Evolutionary conservation across 1,140 invertebrate species (phyloP), one percentile per base, ranked within the genome.

Genomic region (Uloborus diversus): DNA sequence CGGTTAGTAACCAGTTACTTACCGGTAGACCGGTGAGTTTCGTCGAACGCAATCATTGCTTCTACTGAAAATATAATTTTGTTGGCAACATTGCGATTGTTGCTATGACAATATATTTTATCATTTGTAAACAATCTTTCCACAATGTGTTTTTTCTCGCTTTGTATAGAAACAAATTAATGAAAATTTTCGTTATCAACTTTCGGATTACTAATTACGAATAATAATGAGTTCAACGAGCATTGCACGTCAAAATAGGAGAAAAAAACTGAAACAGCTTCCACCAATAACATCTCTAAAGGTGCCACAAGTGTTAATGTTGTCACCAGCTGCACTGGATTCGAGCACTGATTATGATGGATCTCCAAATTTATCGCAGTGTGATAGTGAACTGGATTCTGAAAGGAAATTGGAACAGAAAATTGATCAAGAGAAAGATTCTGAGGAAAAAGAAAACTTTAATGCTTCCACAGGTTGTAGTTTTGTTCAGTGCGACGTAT

Each of bases 161-260:
- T n/a, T n/a, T n/a, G n/a, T n/a, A n/a, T n/a, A n/a, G n/a, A n/a
- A n/a, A n/a, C n/a, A n/a, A n/a, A n/a, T n/a, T n/a, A n/a, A n/a
- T n/a, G n/a, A n/a, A n/a, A n/a, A n/a, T n/a, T n/a, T n/a, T n/a
- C n/a, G n/a, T n/a, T n/a, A n/a, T n/a, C n/a, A n/a, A n/a, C n/a
- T n/a, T n/a, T n/a, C n/a, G n/a, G n/a, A n/a, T n/a, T n/a, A n/a
- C n/a, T n/a, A n/a, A n/a, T n/a, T n/a, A n/a, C 13, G 32, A 27
- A 4, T 37, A 47, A 28, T 1, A 13, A 78, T 78, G 73, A 78
- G 62, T 78, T 65, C 73, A 42, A 14, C 61, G n/a, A 78, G 73
- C 14, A 56, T 78, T 28, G 73, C 73, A 9, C 65, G 73, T 28
- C 61, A 78, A 42, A 78, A 78, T 30, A 42, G 73, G 17, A 49